Conservation (phyloP, 2,113 vertebrate genomes). For the Engraulis encrasicolus region DNA sequence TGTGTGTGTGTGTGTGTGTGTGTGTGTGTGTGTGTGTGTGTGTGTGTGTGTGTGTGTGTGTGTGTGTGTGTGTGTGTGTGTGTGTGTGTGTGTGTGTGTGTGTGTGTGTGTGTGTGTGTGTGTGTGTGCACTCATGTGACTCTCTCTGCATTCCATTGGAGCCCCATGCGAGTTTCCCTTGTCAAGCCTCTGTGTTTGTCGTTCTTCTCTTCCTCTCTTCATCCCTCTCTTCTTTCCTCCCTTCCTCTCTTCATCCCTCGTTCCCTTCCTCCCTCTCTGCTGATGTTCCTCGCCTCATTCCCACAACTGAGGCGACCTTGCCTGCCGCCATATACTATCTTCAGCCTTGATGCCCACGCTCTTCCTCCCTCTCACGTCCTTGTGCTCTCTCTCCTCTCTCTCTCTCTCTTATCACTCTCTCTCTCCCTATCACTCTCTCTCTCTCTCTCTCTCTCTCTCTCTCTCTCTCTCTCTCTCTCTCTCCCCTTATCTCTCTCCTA, state of each 20-base stretch:
- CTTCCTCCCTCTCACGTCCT: not conserved
- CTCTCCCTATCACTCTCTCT: too few species aligned
- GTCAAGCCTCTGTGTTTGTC: not conserved
- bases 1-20: too few species aligned
- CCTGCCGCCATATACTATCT: not conserved
- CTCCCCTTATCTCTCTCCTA: not conserved
- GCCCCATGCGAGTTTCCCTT: not conserved
- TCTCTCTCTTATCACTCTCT: not conserved
- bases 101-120: not conserved
- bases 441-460: too few species aligned
- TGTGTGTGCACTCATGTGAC: not conserved
- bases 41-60: not conserved
- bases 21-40: not conserved
- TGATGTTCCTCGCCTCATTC: not conserved
- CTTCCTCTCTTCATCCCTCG: not conserved
- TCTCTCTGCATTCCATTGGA: not conserved
- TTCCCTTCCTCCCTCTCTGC: not conserved
- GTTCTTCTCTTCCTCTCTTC: not conserved
- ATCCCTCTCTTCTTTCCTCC: not conserved
- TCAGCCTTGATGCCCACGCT: not conserved
- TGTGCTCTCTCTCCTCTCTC: not conserved
- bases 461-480: too few species aligned
- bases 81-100: not conserved
- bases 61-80: not conserved
- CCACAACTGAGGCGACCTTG: not conserved